Conservation (phyloP, 2,113 vertebrate genomes). For the Hemibagrus wyckioides region DNA sequence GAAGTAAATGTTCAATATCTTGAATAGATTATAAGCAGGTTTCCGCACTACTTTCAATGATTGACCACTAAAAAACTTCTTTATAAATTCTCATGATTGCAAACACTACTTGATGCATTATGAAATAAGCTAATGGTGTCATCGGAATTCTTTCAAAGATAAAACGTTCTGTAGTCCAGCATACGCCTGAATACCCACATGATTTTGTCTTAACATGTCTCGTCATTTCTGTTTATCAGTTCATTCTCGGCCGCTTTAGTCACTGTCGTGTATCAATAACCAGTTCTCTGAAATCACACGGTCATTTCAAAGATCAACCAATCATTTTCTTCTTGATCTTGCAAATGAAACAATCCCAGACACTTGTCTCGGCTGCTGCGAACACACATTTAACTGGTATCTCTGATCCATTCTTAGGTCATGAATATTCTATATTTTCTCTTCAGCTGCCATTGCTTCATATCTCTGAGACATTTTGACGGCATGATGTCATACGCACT, state of each 20-base stretch:
- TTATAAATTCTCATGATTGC: neutral
- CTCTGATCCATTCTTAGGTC: neutral
- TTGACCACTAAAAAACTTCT: too few relatives aligned
- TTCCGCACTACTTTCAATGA: neutral
- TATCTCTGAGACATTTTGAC: neutral
- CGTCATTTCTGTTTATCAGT: neutral
- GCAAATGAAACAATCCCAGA: neutral
- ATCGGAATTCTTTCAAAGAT: neutral
- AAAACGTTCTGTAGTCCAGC: neutral
- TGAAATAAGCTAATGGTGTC: neutral
- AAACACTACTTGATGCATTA: neutral
- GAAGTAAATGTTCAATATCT: neutral
- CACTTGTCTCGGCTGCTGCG: neutral
- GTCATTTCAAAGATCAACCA: slow-evolving; percentile 16
- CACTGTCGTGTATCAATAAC: neutral
- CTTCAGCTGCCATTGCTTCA: neutral
- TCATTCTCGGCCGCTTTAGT: neutral
- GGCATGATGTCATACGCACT: neutral
- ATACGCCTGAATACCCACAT: neutral
- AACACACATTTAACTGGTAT: neutral
- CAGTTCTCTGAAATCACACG: neutral
- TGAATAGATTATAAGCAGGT: neutral
- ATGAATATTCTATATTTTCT: slow-evolving; percentile 9
- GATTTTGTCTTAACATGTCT: slow-evolving; percentile 5
- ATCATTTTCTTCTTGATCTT: neutral